Evolutionary conservation across 2,113 vertebrate species (phyloP), one percentile per base, ranked within the genome.

Genomic region (Cettia cetti): DNA sequence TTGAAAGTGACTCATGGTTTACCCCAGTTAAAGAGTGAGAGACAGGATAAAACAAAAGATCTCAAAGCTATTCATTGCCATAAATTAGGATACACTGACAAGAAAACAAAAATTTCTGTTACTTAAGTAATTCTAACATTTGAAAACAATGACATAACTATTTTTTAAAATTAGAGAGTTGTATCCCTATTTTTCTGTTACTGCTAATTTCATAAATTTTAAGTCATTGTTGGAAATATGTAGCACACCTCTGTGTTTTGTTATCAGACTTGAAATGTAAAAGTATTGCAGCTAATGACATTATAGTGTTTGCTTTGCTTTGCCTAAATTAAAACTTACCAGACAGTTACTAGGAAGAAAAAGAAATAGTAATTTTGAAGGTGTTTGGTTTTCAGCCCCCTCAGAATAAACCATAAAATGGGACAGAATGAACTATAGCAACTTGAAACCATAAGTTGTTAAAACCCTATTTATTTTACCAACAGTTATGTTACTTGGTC

Each of bases 401-500:
- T 89, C 27, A 63, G 57, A 75, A 53, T 18, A 39, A 75, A 39
- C 42, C 39, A 37, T 61, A 16, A 33, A 54, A 44, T 42, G 50
- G 27, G 56, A 54, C 39, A 89, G 52, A 57, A 54, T 20, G 39
- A 81, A 77, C 23, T 18, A n/a, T 2, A 57, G 18, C 20, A 54
- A 6, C 19, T 50, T 81, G 7, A 81, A 81, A 22, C 40, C 2
- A 0, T 69, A 20, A 74, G 31, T 39, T 82, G n/a, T 42, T 81
- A 30, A 82, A 70, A 53, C 52, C 13, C 13, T 63, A 18, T 68
- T 86, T 77, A 31, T 91, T 92, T 87, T 71, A 30, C 23, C 2
- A 3, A 4, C 6, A 13, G 12, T 39, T 72, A 5, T 0, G 1
- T 49, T 77, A 21, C 11, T 78, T 81, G 74, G 33, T 79, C 30